A percentile compares a stretch with the other conserved stretches of the same genome.
These are phyloP conservation scores for Sarcophaga subvicina DNA, from an alignment of 2,888 invertebrate species.

Conservation along the genomic window DNA sequence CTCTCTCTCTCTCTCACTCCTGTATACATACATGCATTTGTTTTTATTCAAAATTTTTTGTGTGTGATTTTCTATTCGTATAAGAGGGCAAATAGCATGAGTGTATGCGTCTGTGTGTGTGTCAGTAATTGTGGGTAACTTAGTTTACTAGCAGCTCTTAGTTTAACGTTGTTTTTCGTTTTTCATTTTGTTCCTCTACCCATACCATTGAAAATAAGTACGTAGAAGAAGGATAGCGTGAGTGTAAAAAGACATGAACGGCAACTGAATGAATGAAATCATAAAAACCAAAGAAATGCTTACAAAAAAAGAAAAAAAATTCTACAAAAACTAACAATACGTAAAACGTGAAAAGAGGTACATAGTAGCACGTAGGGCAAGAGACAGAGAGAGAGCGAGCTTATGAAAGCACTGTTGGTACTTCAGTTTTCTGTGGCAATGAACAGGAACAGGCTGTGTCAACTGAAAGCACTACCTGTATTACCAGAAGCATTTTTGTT, in stretches of 20 bases:
- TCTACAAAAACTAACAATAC: too few species aligned
- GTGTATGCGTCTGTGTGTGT: neutral
- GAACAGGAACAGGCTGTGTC: too few species aligned
- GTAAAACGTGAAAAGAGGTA: too few species aligned
- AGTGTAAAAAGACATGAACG: neutral
- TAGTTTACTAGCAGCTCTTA: neutral
- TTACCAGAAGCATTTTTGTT: neutral
- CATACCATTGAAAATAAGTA: too few species aligned
- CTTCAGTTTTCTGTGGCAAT: too few species aligned
- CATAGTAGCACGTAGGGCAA: too few species aligned
- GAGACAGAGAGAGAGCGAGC: too few species aligned
- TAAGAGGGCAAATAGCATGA: neutral
- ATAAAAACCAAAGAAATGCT: conserved; percentile 14
- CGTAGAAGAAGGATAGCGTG: neutral
- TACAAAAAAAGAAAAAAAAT: conserved; percentile 2
- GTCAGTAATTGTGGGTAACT: neutral
- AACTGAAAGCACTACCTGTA: neutral
- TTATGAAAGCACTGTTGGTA: too few species aligned
- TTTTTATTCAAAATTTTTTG: too few species aligned
- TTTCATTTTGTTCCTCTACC: neutral
- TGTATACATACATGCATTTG: too few species aligned
- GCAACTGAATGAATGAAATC: conserved; percentile 8
- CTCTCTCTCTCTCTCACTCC: too few species aligned
- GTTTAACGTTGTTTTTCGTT: neutral
- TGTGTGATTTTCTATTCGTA: too few species aligned